Percentiles rank a stretch among this genome's conserved stretches.
Conservation (phyloP, 2,113 vertebrate species). For the Leptosomus discolor region DNA sequence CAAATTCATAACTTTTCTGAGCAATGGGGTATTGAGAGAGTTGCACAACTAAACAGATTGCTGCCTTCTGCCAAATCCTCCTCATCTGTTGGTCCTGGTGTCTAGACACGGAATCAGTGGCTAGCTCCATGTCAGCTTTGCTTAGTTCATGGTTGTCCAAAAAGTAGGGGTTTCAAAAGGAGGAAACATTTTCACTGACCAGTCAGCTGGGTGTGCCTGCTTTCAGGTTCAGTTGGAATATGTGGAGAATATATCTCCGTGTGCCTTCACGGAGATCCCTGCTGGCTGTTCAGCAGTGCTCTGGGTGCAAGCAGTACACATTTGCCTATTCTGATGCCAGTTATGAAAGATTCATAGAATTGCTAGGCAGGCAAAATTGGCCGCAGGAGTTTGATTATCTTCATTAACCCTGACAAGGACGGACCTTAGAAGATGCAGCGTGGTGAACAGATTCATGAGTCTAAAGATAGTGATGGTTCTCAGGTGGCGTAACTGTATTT, state of each 20-base stretch:
- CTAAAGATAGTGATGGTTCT: neutral
- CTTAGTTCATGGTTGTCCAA: neutral
- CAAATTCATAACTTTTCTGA: neutral
- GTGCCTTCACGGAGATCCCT: fast-evolving
- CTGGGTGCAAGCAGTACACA: fast-evolving
- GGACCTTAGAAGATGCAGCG: neutral
- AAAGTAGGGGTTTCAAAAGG: neutral
- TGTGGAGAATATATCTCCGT: neutral
- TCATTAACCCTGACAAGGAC: neutral
- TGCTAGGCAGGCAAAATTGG: neutral
- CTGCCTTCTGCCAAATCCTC: neutral
- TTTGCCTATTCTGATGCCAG: neutral
- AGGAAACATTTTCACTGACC: neutral
- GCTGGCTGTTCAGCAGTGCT: neutral
- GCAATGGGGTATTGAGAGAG: neutral
- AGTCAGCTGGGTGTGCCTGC: neutral
- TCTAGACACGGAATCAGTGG: neutral
- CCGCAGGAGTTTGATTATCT: neutral
- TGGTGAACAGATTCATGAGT: neutral
- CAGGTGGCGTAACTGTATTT: neutral
- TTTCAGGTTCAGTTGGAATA: neutral
- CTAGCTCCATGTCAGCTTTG: neutral
- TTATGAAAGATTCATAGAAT: no score
- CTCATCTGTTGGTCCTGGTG: neutral
- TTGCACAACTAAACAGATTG: neutral